A percentile compares a stretch with the other conserved stretches of the same genome.
Conservation (phyloP, 2,888 invertebrate species). For the Argyra leucocephala region DNA sequence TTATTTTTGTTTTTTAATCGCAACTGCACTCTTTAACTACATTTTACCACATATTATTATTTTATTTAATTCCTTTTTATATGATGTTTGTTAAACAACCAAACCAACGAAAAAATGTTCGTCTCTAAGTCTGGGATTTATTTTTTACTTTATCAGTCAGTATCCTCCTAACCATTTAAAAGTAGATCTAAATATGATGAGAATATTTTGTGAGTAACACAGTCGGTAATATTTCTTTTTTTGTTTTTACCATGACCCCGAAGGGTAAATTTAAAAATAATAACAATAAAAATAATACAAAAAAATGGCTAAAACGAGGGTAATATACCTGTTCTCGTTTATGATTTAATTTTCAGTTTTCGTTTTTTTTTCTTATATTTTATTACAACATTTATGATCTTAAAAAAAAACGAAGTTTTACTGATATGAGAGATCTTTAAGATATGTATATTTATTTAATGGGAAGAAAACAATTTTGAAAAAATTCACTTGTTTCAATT, state of each 20-base stretch:
- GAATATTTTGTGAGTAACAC: background rate
- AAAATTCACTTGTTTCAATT: conserved; percentile 6
- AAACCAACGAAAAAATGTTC: too few relatives aligned
- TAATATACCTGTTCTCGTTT: background rate
- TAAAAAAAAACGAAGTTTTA: background rate
- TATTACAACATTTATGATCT: background rate
- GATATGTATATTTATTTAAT: background rate
- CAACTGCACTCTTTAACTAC: background rate
- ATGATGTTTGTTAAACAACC: too few relatives aligned
- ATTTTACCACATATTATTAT: too few relatives aligned
- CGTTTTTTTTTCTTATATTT: background rate
- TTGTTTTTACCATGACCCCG: conserved; percentile 15
- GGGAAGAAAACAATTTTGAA: background rate
- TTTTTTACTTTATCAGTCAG: too few relatives aligned
- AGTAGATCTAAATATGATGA: too few relatives aligned
- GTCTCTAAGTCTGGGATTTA: too few relatives aligned
- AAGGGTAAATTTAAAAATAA: conserved; percentile 7
- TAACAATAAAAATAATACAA: background rate
- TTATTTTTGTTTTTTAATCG: too few relatives aligned
- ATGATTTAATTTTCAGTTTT: background rate
- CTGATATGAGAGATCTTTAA: background rate
- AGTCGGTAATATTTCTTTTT: conserved; percentile 10
- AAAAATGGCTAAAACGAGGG: background rate
- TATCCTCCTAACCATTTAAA: too few relatives aligned
- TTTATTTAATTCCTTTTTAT: too few relatives aligned